Base-by-base conservation (phyloP, 2,113 vertebrate genomes). In the Laticauda colubrina region DNA sequence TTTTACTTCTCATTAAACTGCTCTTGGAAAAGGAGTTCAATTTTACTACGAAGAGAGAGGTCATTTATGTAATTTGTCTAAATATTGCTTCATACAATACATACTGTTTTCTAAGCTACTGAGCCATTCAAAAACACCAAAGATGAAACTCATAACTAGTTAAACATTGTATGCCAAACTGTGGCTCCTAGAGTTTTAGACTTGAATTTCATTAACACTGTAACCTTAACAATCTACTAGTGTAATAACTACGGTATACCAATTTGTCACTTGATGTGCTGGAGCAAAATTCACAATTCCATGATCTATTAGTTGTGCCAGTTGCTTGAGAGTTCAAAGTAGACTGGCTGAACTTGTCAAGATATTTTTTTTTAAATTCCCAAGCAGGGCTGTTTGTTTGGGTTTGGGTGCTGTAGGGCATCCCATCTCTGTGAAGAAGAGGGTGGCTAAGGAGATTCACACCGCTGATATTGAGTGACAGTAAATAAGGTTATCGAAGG, bases 401-500 rank as follows among this genome's bases (percentile, higher is more conserved):
- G 51, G 1, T 56, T 95, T 94, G 14, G 96, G 91, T 75, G 96
- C 96, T 94, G 93, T 94, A 53, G 96, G 96, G 94, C 6, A 90
- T 93, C 90, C 95, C 93, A 95, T 95, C 96, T 91, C 91, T 96
- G 20, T 89, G 94, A 90, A 96, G 93, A 87, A 94, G 95, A 94
- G 56, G 95, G 85, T 92, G 96, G 18, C 95, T 96, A 90, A 93
- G 96, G 6, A 96, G 94, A 90, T 92, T 96, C 95, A 11, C n/a
- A 48, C 91, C 97, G 29, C 61, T 69, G 29, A 5, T n/a, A 69
- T 15, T 69, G 96, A 97, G 94, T 97, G 96, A 93, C 94, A 96
- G 94, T 96, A 95, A 97, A 95, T 95, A 85, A 1, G 88, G 96
- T 91, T 97, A 97, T 96, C 97, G 97, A 95, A 96, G 93, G 45